Conservation (phyloP, 2,797 vertebrate genomes). For the Bradypodion pumilum region DNA sequence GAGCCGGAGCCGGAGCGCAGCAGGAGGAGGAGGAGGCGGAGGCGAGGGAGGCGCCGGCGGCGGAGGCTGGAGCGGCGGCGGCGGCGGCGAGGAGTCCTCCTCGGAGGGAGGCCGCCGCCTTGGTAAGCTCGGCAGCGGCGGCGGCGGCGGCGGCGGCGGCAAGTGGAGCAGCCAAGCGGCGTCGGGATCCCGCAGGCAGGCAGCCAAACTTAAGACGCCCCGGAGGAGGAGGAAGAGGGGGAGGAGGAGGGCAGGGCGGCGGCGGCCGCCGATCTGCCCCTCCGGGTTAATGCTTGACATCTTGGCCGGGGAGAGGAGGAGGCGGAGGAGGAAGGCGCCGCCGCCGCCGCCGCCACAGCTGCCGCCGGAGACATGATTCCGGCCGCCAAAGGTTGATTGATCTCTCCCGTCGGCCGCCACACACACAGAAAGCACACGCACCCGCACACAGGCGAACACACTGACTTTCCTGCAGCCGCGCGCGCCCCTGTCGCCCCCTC, state of each 20-base stretch:
- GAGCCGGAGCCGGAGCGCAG: neutral
- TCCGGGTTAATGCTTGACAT: conserved; percentile 84
- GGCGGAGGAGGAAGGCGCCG: no score
- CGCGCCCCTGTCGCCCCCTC: neutral
- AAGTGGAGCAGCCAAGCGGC: conserved; percentile 40
- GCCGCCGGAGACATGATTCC: conserved; percentile 78
- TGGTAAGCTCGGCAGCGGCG: neutral
- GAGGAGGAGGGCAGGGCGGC: conserved; percentile 59
- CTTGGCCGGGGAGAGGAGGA: conserved; percentile 71
- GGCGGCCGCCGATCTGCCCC: conserved; percentile 78
- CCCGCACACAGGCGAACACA: neutral
- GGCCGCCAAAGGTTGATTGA: conserved; percentile 75
- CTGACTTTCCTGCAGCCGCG: no score
- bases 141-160: neutral
- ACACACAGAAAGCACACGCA: neutral
- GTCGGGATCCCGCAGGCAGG: conserved; percentile 37
- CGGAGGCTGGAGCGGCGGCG: neutral
- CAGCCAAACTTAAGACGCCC: conserved; percentile 49
- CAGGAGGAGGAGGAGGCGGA: conserved; percentile 27
- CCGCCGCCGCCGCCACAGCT: conserved; percentile 73
- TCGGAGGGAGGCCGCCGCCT: neutral
- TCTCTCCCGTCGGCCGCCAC: conserved; percentile 11
- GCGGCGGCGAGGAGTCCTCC: neutral
- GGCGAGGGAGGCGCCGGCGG: neutral
- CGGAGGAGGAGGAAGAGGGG: conserved; percentile 28